Conservation (phyloP, 1,140 invertebrate genomes). For the Procambarus virginalis region DNA sequence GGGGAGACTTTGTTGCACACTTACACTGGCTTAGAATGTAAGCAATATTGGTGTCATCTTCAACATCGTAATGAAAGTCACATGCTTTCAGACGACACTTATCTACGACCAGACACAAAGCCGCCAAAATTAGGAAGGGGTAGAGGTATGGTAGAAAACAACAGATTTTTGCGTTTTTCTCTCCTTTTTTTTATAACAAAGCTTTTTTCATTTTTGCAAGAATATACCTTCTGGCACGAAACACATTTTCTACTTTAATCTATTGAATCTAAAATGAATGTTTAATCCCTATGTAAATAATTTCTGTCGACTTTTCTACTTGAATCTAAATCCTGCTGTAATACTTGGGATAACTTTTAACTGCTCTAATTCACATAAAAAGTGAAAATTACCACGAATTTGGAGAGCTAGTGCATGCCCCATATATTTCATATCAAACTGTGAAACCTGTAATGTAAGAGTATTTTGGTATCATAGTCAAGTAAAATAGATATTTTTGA, state of each 20-base stretch:
- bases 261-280: constrained; percentile 35
- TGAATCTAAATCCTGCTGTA: constrained; percentile 28
- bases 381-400: constrained; percentile 32
- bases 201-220: constrained; percentile 36
- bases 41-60: constrained; percentile 14
- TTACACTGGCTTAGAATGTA: constrained; percentile 24
- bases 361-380: constrained; percentile 4
- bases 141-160: constrained; percentile 55
- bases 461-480: constrained; percentile 8
- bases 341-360: neutral
- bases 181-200: constrained; percentile 28
- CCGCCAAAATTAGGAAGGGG: constrained; percentile 66
- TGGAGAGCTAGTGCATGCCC: constrained; percentile 35
- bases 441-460: constrained; percentile 13
- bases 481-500: constrained; percentile 10
- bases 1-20: constrained; percentile 10
- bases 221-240: constrained; percentile 18
- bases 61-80: constrained; percentile 40
- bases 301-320: constrained; percentile 18
- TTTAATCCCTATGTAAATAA: constrained; percentile 52
- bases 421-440: constrained; percentile 9
- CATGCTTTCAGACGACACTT: constrained; percentile 65
- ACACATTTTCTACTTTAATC: constrained; percentile 17
- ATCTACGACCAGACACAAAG: constrained; percentile 60
- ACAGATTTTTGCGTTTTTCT: constrained; percentile 45